Base-by-base conservation (phyloP, 1,140 invertebrate species). In the Aphelinus certus region DNA sequence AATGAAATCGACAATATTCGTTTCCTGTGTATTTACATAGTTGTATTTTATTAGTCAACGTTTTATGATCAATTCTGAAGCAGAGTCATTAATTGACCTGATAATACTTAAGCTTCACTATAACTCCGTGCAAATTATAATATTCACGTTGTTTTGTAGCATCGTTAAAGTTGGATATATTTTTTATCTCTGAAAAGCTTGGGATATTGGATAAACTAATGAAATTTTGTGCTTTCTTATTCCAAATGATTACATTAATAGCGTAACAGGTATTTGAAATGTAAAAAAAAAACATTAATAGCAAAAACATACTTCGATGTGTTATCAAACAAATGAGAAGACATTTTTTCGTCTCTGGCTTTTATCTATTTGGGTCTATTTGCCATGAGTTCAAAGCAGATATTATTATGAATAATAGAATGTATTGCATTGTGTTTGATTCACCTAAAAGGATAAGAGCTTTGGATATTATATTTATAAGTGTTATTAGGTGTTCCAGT, bases 1-100 rank as follows among this genome's bases (percentile, higher is more conserved):
- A 3, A 53, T 58, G 55, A 79, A 81, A 47, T 45, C 58, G 3
- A 80, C 7, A 10, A 81, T 5, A 71, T 79, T 78, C 10, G 10
- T 49, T 64, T 80, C 77, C 79, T 80, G 26, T 26, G 26, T 26
- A 26, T 26, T 26, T 26, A 26, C 26, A 26, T 26, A 26, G 26
- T 26, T 26, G 26, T 26, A 26, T 26, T 26, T 26, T 26, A 26
- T 26, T 26, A 26, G 26, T 26, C 26, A 26, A 26, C 26, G 26
- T 26, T 26, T 26, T 26, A 26, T 26, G 26, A 26, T 26, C 26
- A 26, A 26, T 26, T 26, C 26, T 26, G 0, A 26, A 26, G 26
- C 26, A 26, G 26, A 26, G 26, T 26, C 26, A 26, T 26, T 65
- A 58, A 51, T 42, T 73, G 48, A 73, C 71, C 7, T 64, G 46